A percentile compares a stretch with the other conserved stretches of the same genome.
phyloP scores from a whole-genome alignment of 2,888 invertebrate species.

The Fragum whitleyi region DNA sequence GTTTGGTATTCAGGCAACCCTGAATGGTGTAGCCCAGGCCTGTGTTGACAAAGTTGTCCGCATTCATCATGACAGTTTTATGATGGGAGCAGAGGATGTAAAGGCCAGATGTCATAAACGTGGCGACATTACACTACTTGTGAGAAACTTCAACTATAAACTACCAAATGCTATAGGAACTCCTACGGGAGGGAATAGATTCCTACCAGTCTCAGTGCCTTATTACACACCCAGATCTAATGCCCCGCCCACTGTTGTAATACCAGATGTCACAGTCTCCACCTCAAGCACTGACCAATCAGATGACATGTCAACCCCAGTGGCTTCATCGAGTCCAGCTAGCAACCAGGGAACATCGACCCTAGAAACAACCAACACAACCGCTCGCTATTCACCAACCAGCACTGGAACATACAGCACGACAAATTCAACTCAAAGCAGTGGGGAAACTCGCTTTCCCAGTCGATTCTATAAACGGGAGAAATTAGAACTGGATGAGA shows the following conservation, averaged over 20 bases:
- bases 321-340: slow-evolving; percentile 42
- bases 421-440: slow-evolving; percentile 81
- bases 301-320: slow-evolving; percentile 56
- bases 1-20: slow-evolving; percentile 91
- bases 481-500: slow-evolving; percentile 87
- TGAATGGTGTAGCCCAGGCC: slow-evolving; percentile 93
- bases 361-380: slow-evolving; percentile 47
- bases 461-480: slow-evolving; percentile 68
- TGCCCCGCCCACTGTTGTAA: slow-evolving; percentile 60
- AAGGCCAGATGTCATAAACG: slow-evolving; percentile 87
- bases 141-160: slow-evolving; percentile 94
- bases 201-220: slow-evolving; percentile 69
- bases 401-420: slow-evolving; percentile 74
- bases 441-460: slow-evolving; percentile 77
- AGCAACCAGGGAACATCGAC: slow-evolving; percentile 54
- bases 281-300: slow-evolving; percentile 30
- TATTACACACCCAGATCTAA: slow-evolving; percentile 61
- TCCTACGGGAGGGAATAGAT: slow-evolving; percentile 75
- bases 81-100: slow-evolving; percentile 84
- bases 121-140: slow-evolving; percentile 93
- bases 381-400: slow-evolving; percentile 49
- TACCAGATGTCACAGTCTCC: slow-evolving; percentile 53
- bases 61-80: slow-evolving; percentile 92
- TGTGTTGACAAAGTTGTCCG: slow-evolving; percentile 93
- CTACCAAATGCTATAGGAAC: slow-evolving; percentile 88